Evolutionary conservation across 2,797 vertebrate genomes (phyloP).

Genomic region (Clarias fuscus): DNA sequence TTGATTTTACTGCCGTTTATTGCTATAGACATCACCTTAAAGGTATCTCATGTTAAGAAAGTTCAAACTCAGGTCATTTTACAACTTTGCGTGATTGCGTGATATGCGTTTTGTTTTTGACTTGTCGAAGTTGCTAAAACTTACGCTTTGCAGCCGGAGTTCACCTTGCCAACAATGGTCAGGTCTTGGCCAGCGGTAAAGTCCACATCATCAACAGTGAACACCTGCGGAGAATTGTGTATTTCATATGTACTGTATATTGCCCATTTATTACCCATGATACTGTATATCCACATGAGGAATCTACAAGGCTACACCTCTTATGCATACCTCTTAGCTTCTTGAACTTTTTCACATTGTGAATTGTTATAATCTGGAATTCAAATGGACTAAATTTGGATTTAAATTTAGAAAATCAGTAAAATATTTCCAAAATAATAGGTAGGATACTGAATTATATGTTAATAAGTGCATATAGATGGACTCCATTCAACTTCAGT

Average conservation of each 20-base stretch:
- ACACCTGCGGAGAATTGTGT: constrained; percentile 4
- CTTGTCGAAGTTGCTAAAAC: not conserved
- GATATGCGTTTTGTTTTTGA: not conserved
- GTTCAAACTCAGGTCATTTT: not conserved
- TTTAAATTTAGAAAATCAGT: not conserved
- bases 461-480: not conserved
- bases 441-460: not conserved
- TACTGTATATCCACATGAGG: too few species aligned
- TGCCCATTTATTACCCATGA: too few species aligned
- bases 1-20: not conserved
- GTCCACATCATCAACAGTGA: constrained; percentile 64
- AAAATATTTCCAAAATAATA: too few species aligned
- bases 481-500: not conserved
- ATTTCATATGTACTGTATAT: not conserved
- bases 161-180: constrained; percentile 64
- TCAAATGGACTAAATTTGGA: not conserved
- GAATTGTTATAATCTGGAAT: not conserved
- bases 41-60: not conserved
- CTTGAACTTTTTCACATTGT: not conserved
- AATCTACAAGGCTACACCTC: too few species aligned
- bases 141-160: constrained; percentile 13
- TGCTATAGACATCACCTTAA: not conserved
- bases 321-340: too few species aligned
- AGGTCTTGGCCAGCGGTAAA: constrained; percentile 69
- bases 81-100: not conserved